A percentile compares a stretch with the other conserved stretches of the same genome.
phyloP scores from a whole-genome alignment of 2,113 vertebrate species.

The Hylia prasina region DNA sequence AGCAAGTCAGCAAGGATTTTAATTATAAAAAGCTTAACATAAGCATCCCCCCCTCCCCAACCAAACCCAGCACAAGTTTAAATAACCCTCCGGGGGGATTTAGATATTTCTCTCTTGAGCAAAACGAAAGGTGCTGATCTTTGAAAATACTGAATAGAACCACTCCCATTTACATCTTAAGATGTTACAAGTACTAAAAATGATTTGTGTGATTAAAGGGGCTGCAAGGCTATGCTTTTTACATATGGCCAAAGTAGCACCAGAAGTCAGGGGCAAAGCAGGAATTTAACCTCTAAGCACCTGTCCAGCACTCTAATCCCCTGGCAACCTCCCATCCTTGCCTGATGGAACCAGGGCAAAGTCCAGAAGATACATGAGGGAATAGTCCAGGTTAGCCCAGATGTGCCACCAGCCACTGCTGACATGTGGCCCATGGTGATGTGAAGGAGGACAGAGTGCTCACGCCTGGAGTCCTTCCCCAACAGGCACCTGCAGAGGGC shows the following conservation, averaged over 20 bases:
- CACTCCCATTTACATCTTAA: background rate
- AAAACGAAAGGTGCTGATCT: background rate
- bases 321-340: background rate
- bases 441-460: rapidly evolving
- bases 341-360: background rate
- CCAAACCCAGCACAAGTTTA: background rate
- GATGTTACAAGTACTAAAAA: background rate
- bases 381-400: background rate
- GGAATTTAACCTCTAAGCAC: background rate
- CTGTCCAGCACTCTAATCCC: background rate
- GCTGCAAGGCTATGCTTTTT: background rate
- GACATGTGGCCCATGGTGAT: rapidly evolving
- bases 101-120: background rate
- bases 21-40: background rate
- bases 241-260: background rate
- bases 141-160: background rate
- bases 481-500: background rate
- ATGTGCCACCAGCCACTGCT: rapidly evolving
- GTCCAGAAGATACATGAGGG: background rate
- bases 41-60: background rate
- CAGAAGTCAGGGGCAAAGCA: background rate
- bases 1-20: background rate
- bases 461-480: background rate
- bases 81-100: background rate
- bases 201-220: background rate